phyloP scores from a whole-genome alignment of 2,888 invertebrate species.

The Stenodera caucasica region DNA sequence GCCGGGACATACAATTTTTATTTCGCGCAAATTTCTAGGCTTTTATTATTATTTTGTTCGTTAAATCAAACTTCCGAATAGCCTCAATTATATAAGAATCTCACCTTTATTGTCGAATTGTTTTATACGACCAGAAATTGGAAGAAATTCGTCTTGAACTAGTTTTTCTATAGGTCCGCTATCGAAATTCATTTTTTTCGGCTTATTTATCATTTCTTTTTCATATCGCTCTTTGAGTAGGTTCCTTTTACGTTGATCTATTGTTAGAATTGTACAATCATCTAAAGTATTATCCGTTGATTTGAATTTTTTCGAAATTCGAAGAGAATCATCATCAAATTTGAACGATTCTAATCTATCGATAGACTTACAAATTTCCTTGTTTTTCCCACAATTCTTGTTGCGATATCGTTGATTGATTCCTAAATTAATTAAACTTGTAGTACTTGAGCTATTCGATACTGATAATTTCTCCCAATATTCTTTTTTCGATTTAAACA shows the following conservation, averaged over 20 bases:
- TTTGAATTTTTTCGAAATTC: conserved; percentile 24
- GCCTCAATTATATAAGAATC: too few species aligned
- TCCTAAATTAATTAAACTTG: conserved; percentile 22
- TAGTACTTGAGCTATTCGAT: conserved; percentile 26
- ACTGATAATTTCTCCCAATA: conserved; percentile 42
- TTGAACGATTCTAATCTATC: conserved; percentile 30
- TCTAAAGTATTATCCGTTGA: conserved; percentile 35
- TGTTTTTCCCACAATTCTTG: conserved; percentile 12
- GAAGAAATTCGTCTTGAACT: conserved; percentile 12
- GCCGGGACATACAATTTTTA: background rate
- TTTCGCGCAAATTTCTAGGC: too few species aligned
- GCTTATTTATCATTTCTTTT: conserved; percentile 22
- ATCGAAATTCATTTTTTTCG: conserved; percentile 6
- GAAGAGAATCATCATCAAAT: background rate
- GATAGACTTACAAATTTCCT: conserved; percentile 28
- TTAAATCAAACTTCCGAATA: too few species aligned
- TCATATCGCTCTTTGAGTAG: conserved; percentile 36
- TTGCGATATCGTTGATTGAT: conserved; percentile 1
- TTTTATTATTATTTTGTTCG: too few species aligned
- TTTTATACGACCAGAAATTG: conserved; percentile 12
- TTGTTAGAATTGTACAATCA: conserved; percentile 32
- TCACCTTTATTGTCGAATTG: conserved; percentile 15
- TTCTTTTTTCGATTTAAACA: conserved; percentile 33
- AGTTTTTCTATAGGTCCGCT: conserved; percentile 26
- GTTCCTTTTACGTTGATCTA: conserved; percentile 38